Evolutionary conservation across 2,797 vertebrate genomes (phyloP).

Genomic region (Centroberyx gerrardi): DNA sequence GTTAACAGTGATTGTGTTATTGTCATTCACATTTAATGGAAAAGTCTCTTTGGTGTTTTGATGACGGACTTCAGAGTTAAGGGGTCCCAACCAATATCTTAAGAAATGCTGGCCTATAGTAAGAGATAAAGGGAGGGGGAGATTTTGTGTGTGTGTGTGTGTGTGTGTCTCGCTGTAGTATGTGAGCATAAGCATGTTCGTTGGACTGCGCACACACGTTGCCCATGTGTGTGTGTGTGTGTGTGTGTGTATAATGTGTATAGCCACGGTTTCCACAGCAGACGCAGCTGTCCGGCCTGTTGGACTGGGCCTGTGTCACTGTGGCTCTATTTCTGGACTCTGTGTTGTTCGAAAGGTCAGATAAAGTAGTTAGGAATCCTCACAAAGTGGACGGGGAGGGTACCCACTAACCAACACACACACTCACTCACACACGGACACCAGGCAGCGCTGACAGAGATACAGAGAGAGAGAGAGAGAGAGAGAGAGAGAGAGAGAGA

Average conservation of each 20-base stretch:
- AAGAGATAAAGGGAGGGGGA: background rate
- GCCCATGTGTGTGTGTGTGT: constrained; percentile 21
- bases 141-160: constrained; percentile 1
- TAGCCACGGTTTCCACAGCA: constrained; percentile 81
- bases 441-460: constrained; percentile 36
- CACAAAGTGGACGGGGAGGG: constrained; percentile 62
- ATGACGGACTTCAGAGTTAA: no score
- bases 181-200: constrained; percentile 1
- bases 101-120: background rate
- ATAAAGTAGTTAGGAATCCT: constrained; percentile 80
- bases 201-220: constrained; percentile 19
- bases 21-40: no score
- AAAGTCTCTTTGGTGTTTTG: no score
- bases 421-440: constrained; percentile 42
- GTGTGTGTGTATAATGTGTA: constrained; percentile 47
- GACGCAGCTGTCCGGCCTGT: constrained; percentile 82
- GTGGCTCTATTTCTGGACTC: constrained; percentile 83
- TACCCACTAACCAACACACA: constrained; percentile 58
- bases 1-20: no score
- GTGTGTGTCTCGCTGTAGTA: constrained; percentile 31
- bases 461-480: constrained; percentile 31
- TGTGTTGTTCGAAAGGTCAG: constrained; percentile 87
- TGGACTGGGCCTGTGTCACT: constrained; percentile 75
- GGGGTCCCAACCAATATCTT: background rate
- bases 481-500: constrained; percentile 8